Conservation (phyloP, 2,113 vertebrate species). For the Speoplatyrhinus poulsoni region DNA sequence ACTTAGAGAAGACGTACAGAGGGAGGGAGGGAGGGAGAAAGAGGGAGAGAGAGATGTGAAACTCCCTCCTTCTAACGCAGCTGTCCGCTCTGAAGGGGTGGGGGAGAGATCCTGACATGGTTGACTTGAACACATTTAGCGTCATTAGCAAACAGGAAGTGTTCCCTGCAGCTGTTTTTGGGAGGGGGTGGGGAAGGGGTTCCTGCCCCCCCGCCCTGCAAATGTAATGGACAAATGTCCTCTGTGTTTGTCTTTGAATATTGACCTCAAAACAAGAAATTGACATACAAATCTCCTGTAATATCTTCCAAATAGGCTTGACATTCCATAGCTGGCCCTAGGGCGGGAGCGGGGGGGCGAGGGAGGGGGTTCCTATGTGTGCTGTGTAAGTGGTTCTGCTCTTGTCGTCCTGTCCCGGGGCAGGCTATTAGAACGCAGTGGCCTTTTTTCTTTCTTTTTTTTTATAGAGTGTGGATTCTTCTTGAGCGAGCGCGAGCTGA, state of each 20-base stretch:
- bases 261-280: conserved; percentile 74
- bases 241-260: conserved; percentile 72
- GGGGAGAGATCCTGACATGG: conserved; percentile 75
- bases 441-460: conserved; percentile 39
- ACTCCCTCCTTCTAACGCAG: conserved; percentile 54
- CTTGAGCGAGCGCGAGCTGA: conserved; percentile 32
- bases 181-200: conserved; percentile 41
- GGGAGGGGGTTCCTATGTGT: conserved; percentile 69
- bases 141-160: conserved; percentile 84
- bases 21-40: conserved; percentile 3
- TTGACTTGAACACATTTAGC: conserved; percentile 81
- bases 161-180: conserved; percentile 80
- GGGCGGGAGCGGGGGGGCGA: conserved; percentile 24
- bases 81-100: conserved; percentile 66
- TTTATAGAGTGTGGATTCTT: conserved; percentile 44
- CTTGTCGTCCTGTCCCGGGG: conserved; percentile 63
- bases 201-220: conserved; percentile 24
- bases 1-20: conserved; percentile 20
- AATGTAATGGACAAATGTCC: conserved; percentile 77
- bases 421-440: conserved; percentile 56
- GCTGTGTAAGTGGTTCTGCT: conserved; percentile 67
- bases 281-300: conserved; percentile 72
- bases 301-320: conserved; percentile 73
- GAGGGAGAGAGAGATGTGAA: conserved; percentile 41
- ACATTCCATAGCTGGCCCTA: conserved; percentile 69